Percentiles rank a stretch among this genome's conserved stretches.
These are phyloP conservation scores for Standfussiana lucernea DNA, from an alignment of 2,888 invertebrate species.

Conservation along the genomic window DNA sequence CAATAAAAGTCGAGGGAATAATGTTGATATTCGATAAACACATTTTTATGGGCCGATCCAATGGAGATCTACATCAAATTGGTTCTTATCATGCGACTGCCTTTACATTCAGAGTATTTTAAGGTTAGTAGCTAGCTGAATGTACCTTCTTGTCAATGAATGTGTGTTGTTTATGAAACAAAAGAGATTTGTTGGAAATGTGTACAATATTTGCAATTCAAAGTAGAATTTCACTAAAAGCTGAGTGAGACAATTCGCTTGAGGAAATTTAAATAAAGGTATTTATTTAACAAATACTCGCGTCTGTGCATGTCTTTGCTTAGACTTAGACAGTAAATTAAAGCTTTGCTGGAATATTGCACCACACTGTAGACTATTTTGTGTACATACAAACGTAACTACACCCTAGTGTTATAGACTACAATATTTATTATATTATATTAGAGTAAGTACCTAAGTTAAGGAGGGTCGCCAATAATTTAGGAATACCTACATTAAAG, in stretches of 20 bases:
- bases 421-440: constrained; percentile 14
- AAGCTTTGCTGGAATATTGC: constrained; percentile 15
- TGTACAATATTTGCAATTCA: constrained; percentile 40
- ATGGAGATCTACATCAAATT: constrained; percentile 56
- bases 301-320: neutral
- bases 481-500: constrained; percentile 7
- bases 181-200: constrained; percentile 30
- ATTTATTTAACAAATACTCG: constrained; percentile 19
- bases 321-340: constrained; percentile 7
- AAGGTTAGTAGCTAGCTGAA: constrained; percentile 15
- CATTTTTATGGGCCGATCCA: constrained; percentile 59
- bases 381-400: neutral
- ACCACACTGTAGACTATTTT: neutral
- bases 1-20: constrained; percentile 50
- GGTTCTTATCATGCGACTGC: constrained; percentile 53
- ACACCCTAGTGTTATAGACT: neutral
- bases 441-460: constrained; percentile 11
- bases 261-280: constrained; percentile 22
- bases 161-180: constrained; percentile 39
- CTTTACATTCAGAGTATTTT: constrained; percentile 39
- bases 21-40: constrained; percentile 63
- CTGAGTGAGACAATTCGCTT: constrained; percentile 8
- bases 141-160: constrained; percentile 57
- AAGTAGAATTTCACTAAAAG: constrained; percentile 9
- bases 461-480: constrained; percentile 39